Conservation (phyloP, 2,888 invertebrate genomes). For the Luperina nickerlii region DNA sequence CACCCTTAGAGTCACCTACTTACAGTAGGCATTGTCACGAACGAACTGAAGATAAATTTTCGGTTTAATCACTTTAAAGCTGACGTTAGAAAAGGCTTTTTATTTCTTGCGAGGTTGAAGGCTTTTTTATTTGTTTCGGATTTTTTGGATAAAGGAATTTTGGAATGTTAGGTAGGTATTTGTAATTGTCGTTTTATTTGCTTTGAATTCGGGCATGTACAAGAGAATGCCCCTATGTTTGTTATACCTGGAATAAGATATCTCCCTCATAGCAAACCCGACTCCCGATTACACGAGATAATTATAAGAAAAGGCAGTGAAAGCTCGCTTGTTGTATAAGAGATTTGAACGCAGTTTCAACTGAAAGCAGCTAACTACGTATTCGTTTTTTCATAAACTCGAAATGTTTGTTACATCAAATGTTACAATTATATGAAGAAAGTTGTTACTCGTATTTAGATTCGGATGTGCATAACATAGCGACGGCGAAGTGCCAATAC, state of each 20-base stretch:
- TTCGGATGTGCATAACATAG: neutral
- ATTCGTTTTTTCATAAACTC: neutral
- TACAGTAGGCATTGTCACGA: conserved; percentile 73
- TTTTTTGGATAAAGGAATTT: neutral
- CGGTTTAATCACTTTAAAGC: conserved; percentile 75
- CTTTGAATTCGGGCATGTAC: neutral
- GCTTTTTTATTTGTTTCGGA: conserved; percentile 9
- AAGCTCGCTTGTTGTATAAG: neutral
- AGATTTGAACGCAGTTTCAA: neutral
- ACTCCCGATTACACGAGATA: neutral
- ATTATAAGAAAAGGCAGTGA: neutral
- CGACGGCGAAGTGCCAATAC: too few relatives aligned
- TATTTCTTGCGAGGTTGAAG: conserved; percentile 49
- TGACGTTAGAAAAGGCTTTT: conserved; percentile 66
- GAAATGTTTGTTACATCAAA: neutral
- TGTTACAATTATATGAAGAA: neutral
- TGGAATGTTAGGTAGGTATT: conserved; percentile 1
- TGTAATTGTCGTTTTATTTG: conserved; percentile 11
- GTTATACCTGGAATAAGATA: neutral
- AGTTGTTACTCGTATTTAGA: neutral
- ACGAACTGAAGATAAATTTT: conserved; percentile 77
- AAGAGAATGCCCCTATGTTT: neutral
- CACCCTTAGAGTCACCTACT: conserved; percentile 60
- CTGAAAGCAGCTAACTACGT: neutral
- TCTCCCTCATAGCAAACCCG: too few relatives aligned